These are phyloP conservation scores for Pristionchus mayeri DNA, from an alignment of 2,888 invertebrate species.

Conservation along the genomic window DNA sequence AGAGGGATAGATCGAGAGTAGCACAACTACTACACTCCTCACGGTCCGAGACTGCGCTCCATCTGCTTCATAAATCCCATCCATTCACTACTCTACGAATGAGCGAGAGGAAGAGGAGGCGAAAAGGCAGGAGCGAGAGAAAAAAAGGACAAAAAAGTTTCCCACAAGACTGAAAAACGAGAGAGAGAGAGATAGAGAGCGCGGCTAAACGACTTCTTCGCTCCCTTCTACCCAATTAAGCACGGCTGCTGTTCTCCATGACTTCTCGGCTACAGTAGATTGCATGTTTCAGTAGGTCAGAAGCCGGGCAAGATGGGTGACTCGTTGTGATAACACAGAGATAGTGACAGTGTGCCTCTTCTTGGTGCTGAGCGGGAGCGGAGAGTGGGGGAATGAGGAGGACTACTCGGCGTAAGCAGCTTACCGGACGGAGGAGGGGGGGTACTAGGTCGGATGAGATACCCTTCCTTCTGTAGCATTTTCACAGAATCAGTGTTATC, in stretches of 20 bases:
- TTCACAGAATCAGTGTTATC: too few species aligned
- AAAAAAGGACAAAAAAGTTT: background rate
- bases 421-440: background rate
- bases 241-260: background rate
- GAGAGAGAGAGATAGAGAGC: too few species aligned
- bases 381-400: background rate
- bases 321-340: conserved; percentile 25
- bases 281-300: background rate
- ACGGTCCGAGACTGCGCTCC: background rate
- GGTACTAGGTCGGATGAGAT: too few species aligned
- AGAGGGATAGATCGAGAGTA: background rate
- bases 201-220: background rate
- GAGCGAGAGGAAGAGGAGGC: background rate
- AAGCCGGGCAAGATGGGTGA: conserved; percentile 6
- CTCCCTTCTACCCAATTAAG: background rate
- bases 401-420: conserved; percentile 8
- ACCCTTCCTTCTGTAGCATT: too few species aligned
- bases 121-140: background rate
- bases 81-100: conserved; percentile 32
- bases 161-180: conserved; percentile 14
- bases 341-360: background rate
- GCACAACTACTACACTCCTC: background rate
- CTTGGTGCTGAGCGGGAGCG: background rate
- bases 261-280: background rate
- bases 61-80: conserved; percentile 21